Percentiles rank a stretch among this genome's conserved stretches.
Evolutionary conservation across 2,888 invertebrate genomes (phyloP).

Genomic region (Sympetrum striolatum): DNA sequence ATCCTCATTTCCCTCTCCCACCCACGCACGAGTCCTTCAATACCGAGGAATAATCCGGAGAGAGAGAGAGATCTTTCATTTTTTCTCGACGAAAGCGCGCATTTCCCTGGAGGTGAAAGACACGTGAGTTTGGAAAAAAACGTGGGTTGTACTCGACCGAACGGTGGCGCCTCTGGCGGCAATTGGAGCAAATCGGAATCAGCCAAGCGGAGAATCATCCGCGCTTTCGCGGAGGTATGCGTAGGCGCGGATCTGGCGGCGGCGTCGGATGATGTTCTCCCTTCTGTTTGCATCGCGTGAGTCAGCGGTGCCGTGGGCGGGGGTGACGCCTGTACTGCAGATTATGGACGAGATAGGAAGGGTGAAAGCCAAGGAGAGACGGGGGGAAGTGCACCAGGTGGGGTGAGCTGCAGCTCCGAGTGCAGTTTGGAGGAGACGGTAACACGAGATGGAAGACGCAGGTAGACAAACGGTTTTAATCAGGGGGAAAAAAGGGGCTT

Average conservation of each 20-base stretch:
- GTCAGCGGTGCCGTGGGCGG: neutral
- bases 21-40: no score
- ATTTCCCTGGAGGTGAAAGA: no score
- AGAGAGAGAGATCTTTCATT: no score
- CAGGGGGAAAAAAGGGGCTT: neutral
- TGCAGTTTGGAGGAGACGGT: no score
- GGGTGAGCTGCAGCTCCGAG: neutral
- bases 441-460: neutral
- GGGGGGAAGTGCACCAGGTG: neutral
- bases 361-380: neutral
- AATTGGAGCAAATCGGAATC: neutral
- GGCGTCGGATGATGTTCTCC: neutral
- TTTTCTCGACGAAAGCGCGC: no score
- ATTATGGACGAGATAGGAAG: neutral
- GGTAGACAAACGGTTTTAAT: neutral
- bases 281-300: neutral
- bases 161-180: neutral
- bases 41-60: no score
- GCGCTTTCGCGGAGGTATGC: neutral
- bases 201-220: neutral
- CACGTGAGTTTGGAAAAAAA: neutral
- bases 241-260: slow-evolving; percentile 8
- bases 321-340: neutral
- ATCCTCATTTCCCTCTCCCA: no score
- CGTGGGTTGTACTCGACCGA: neutral